Evolutionary conservation across 2,888 invertebrate species (phyloP).

Genomic region (Conus canariensis): DNA sequence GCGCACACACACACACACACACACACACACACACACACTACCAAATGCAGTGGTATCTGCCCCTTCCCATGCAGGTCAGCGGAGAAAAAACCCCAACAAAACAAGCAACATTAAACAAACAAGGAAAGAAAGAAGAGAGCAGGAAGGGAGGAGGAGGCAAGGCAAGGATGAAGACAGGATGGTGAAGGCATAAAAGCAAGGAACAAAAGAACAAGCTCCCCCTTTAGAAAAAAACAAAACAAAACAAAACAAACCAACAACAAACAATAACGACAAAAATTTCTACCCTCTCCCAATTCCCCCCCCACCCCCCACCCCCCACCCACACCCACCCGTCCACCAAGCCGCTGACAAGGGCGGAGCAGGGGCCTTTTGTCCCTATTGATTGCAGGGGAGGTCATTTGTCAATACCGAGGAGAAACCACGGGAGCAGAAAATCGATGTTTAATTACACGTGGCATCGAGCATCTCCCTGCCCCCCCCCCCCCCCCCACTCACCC

Average conservation of each 20-base stretch:
- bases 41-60: too few species aligned
- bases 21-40: too few species aligned
- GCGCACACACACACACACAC: too few species aligned
- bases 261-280: too few species aligned
- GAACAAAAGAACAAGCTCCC: too few species aligned
- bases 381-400: slow-evolving; percentile 3
- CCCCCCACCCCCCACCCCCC: background rate
- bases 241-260: too few species aligned
- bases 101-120: background rate
- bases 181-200: too few species aligned
- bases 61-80: too few species aligned
- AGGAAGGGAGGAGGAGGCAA: background rate
- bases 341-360: background rate
- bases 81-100: too few species aligned
- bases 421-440: slow-evolving; percentile 22
- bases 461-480: background rate
- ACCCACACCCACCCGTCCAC: background rate
- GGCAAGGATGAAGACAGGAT: background rate
- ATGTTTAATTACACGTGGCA: slow-evolving; percentile 36
- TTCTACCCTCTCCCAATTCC: too few species aligned
- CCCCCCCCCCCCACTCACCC: background rate
- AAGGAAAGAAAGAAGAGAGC: background rate
- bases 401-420: slow-evolving; percentile 30
- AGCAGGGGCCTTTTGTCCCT: background rate
- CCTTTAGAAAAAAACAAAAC: too few species aligned